These are phyloP conservation scores for Drosophila antonietae DNA, from an alignment of 2,888 invertebrate species.

Conservation along the genomic window DNA sequence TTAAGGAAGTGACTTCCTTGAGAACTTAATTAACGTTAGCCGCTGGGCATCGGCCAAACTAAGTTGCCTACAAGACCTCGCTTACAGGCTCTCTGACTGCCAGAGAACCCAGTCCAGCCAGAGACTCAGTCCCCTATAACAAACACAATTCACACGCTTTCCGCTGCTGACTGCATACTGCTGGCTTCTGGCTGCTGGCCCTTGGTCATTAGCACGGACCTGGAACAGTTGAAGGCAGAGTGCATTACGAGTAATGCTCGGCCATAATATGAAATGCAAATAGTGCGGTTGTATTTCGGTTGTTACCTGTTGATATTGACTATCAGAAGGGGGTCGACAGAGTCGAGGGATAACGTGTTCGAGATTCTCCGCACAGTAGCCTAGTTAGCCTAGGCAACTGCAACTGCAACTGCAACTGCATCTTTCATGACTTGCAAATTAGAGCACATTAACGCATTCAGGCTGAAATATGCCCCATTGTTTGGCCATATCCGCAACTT, in stretches of 20 bases:
- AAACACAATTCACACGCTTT: conserved; percentile 65
- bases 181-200: neutral
- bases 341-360: neutral
- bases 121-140: neutral
- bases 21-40: conserved; percentile 50
- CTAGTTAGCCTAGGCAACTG: conserved; percentile 1
- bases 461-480: conserved; percentile 48
- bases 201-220: conserved; percentile 45
- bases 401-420: conserved; percentile 19
- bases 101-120: neutral
- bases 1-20: conserved; percentile 53
- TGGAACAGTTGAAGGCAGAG: conserved; percentile 7
- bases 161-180: neutral
- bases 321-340: neutral
- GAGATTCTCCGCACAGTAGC: conserved; percentile 1
- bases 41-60: conserved; percentile 20
- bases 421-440: conserved; percentile 64
- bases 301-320: conserved; percentile 65
- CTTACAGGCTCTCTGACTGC: neutral
- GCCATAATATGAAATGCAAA: conserved; percentile 70
- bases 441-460: conserved; percentile 72
- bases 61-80: neutral
- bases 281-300: conserved; percentile 59
- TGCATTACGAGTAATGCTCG: conserved; percentile 40
- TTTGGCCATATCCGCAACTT: conserved; percentile 45